Evolutionary conservation across 2,113 vertebrate genomes (phyloP).

Genomic region (Entelurus aequoreus): DNA sequence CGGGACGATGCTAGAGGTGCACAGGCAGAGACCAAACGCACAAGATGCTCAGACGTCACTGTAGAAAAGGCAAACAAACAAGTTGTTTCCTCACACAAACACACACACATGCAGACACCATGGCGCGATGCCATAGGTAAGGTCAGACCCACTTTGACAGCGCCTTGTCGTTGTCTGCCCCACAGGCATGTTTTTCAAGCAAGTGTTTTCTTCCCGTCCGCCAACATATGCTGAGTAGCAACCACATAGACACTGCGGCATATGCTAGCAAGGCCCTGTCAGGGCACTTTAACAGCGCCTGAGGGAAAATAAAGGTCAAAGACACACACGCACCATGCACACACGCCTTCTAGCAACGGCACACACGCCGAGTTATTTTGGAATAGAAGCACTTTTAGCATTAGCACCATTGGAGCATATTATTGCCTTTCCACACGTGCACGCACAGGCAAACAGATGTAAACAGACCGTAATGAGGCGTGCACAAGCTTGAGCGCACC

Average conservation of each 20-base stretch:
- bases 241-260: constrained; percentile 65
- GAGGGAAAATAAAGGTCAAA: constrained; percentile 65
- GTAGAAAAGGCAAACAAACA: constrained; percentile 2
- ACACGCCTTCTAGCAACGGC: constrained; percentile 47
- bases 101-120: constrained; percentile 17
- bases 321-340: constrained; percentile 36
- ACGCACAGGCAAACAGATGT: constrained; percentile 53
- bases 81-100: constrained; percentile 1
- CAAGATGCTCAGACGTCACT: constrained; percentile 1
- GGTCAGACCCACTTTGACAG: constrained; percentile 59
- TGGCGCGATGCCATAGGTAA: constrained; percentile 55
- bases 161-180: constrained; percentile 43
- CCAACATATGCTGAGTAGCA: constrained; percentile 65
- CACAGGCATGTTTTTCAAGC: constrained; percentile 58
- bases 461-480: constrained; percentile 62
- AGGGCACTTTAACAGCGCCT: constrained; percentile 61
- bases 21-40: constrained; percentile 9
- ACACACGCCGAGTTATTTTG: constrained; percentile 53
- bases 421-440: constrained; percentile 54
- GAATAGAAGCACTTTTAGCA: constrained; percentile 64
- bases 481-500: constrained; percentile 39
- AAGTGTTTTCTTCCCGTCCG: constrained; percentile 46
- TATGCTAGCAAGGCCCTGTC: constrained; percentile 66
- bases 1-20: constrained; percentile 36
- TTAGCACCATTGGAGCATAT: constrained; percentile 63